Evolutionary conservation across 2,797 vertebrate species (phyloP), one percentile per base, ranked within the genome.

Genomic region (Remorina albescens): DNA sequence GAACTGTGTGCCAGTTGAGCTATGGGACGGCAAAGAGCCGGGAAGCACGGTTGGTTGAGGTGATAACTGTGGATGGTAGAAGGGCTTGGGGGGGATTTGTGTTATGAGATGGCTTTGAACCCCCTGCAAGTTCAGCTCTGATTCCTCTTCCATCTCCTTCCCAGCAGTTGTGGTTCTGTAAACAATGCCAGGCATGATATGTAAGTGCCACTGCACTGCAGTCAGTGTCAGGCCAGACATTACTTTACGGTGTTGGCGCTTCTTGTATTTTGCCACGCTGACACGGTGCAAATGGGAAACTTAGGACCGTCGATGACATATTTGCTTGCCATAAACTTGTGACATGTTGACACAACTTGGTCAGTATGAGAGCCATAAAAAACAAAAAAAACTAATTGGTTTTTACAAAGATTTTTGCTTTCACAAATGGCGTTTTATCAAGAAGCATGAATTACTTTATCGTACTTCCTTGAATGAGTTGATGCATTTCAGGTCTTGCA

Each of bases 161-260:
- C 89, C 82, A 84, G 77, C 59, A 75, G 72, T 71, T 91, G 88
- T 62, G 88, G 86, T 84, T 89, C 67, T 80, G 76, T 89, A 85
- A 91, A 91, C 82, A 82, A 83, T 78, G 85, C 79, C 91, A 90
- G 80, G 67, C 74, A 7, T 77, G 83, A 91, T 87, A 67, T 84
- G 58, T 49, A 85, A 88, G 75, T 82, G 74, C 78, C 65, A 80
- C 71, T 53, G 69, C 36, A 25, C 70, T 84, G 69, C 36, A 25
- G 68, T 84, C 68, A 51, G 34, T 90, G 84, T 81, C 55, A 39
- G 34, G 84, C 86, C 88, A 90, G 71, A 56, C 34, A 25, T 88
- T 66, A 51, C 42, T 78, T 68, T 59, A 41, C 26, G 49, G 73
- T 63, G 44, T 61, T 67, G 65, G 70, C 74, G 54, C 61, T 53